Evolutionary conservation across 2,888 invertebrate genomes (phyloP).

Genomic region (Agrotis ipsilon): DNA sequence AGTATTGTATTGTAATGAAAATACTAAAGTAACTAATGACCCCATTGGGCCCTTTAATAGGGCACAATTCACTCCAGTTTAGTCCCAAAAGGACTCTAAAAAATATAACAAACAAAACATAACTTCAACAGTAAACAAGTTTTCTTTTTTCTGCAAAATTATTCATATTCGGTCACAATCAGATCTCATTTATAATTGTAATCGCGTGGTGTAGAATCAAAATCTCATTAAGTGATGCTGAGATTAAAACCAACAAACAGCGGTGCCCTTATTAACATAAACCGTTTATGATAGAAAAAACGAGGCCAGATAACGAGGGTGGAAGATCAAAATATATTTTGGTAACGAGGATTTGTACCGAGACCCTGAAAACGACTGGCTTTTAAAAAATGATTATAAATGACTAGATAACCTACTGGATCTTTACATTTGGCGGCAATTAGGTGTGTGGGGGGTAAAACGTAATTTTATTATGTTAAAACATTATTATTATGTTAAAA

Average conservation of each 20-base stretch:
- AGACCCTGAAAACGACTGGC: background rate
- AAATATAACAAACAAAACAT: slow-evolving; percentile 32
- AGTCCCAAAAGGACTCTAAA: background rate
- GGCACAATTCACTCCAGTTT: background rate
- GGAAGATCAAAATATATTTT: slow-evolving; percentile 24
- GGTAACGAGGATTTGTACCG: slow-evolving; percentile 12
- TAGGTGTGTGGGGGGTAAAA: background rate
- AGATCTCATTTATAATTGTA: slow-evolving; percentile 54
- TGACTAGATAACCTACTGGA: background rate
- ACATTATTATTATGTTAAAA: background rate
- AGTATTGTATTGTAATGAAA: background rate
- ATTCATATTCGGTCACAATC: slow-evolving; percentile 27
- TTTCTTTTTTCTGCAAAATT: slow-evolving; percentile 13
- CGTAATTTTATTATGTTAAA: background rate
- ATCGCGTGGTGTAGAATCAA: slow-evolving; percentile 28
- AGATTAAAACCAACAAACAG: slow-evolving; percentile 34
- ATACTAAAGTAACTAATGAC: background rate
- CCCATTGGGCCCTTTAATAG: background rate
- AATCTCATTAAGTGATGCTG: slow-evolving; percentile 40
- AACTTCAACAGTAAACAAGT: background rate
- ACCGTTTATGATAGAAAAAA: slow-evolving; percentile 50
- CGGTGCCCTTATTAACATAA: slow-evolving; percentile 51
- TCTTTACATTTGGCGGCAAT: background rate
- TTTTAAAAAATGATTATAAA: background rate
- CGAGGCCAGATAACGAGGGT: slow-evolving; percentile 14